phyloP scores from a whole-genome alignment of 1,140 invertebrate genomes.

The Teleopsis dalmanni region DNA sequence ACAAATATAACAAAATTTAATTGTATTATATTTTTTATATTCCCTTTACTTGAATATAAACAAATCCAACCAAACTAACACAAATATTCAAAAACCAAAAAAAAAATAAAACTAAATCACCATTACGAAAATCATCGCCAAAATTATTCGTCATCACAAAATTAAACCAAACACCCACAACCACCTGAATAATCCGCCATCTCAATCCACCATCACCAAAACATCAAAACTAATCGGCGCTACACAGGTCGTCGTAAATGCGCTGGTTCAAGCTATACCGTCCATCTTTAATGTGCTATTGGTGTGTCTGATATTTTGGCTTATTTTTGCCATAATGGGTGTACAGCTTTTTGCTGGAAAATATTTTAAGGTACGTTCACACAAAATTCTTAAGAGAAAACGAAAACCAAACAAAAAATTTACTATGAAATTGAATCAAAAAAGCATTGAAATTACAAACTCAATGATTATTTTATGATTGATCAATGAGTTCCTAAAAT shows the following conservation, averaged over 20 bases:
- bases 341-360: constrained; percentile 84
- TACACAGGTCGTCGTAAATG: constrained; percentile 84
- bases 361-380: constrained; percentile 70
- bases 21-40: background rate
- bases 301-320: constrained; percentile 86
- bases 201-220: background rate
- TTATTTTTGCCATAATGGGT: constrained; percentile 88
- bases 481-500: background rate
- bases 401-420: constrained; percentile 15
- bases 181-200: background rate
- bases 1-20: no score
- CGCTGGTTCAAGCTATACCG: constrained; percentile 89
- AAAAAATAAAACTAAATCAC: background rate
- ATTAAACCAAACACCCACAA: background rate
- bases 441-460: background rate
- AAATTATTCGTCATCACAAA: background rate
- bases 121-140: background rate
- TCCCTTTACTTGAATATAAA: constrained; percentile 1
- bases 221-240: background rate
- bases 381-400: constrained; percentile 18
- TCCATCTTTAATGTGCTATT: constrained; percentile 91
- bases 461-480: background rate
- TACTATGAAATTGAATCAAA: background rate
- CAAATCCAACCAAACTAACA: background rate
- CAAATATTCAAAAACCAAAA: background rate